phyloP scores from a whole-genome alignment of 2,888 invertebrate genomes.

The Margaritifera margaritifera region DNA sequence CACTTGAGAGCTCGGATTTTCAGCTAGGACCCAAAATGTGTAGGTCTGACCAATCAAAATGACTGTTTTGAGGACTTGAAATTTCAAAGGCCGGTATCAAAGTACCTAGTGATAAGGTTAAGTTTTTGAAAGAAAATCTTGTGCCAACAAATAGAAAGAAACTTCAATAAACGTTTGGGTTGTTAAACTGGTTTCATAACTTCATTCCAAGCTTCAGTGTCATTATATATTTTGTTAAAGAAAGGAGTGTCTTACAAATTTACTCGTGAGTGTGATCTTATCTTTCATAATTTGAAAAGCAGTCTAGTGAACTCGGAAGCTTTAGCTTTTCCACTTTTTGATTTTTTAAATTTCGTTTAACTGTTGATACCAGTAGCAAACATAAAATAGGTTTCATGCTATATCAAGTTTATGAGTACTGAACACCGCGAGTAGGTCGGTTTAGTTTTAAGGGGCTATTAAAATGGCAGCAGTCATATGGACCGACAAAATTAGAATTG shows the following conservation, averaged over 20 bases:
- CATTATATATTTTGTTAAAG: conserved; percentile 21
- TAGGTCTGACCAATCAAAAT: conserved; percentile 6
- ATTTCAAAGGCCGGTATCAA: conserved; percentile 23
- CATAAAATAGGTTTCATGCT: conserved; percentile 36
- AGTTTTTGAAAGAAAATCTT: conserved; percentile 20
- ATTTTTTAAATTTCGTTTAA: conserved; percentile 27
- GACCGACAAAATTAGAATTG: conserved; percentile 19
- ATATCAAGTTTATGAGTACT: conserved; percentile 12
- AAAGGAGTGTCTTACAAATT: conserved; percentile 21
- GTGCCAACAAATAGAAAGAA: conserved; percentile 22
- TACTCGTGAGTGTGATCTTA: conserved; percentile 9
- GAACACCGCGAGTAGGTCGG: conserved; percentile 7
- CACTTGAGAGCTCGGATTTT: too few relatives aligned
- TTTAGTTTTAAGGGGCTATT: conserved; percentile 22
- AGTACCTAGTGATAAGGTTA: conserved; percentile 22
- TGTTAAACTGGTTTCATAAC: too few relatives aligned
- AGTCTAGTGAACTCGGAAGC: conserved; percentile 20
- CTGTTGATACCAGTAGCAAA: conserved; percentile 26
- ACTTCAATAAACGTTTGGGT: too few relatives aligned
- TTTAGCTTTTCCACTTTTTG: conserved; percentile 33
- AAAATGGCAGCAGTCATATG: conserved; percentile 12
- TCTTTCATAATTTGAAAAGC: conserved; percentile 25
- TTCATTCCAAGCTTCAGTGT: background rate
- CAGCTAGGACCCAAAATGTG: conserved; percentile 4
- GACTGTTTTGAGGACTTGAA: conserved; percentile 31